A percentile compares a stretch with the other conserved stretches of the same genome.
phyloP scores from a whole-genome alignment of 2,797 vertebrate genomes.

The Oophaga sylvatica region DNA sequence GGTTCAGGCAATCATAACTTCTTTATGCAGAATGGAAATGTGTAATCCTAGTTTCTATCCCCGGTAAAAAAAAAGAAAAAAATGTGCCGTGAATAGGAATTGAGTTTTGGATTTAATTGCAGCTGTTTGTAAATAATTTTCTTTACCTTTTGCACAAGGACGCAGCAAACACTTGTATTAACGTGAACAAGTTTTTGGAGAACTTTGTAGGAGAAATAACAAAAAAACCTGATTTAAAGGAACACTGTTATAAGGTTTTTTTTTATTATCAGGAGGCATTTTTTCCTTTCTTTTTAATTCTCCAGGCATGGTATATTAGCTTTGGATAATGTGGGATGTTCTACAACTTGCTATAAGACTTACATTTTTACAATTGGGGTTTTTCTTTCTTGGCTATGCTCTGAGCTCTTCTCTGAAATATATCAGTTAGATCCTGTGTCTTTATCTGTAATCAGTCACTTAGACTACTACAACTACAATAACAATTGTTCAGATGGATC shows the following conservation, averaged over 20 bases:
- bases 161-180: not conserved
- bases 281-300: too few relatives aligned
- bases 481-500: not conserved
- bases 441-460: not conserved
- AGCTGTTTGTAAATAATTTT: slow-evolving; percentile 2
- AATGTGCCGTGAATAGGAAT: not conserved
- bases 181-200: not conserved
- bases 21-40: slow-evolving; percentile 37
- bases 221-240: too few relatives aligned
- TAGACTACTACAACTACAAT: not conserved
- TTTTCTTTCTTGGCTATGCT: too few relatives aligned
- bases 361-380: too few relatives aligned
- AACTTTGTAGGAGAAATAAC: not conserved
- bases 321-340: too few relatives aligned
- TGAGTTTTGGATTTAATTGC: slow-evolving; percentile 44
- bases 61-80: slow-evolving; percentile 4
- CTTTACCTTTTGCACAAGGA: not conserved
- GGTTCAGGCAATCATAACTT: slow-evolving; percentile 47
- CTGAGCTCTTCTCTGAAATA: too few relatives aligned
- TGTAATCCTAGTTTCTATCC: slow-evolving; percentile 18
- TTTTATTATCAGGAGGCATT: too few relatives aligned
- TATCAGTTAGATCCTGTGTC: too few relatives aligned
- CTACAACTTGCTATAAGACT: too few relatives aligned
- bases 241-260: too few relatives aligned
- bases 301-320: too few relatives aligned